These are phyloP conservation scores for Crambe crambe DNA, from an alignment of 37 sponge, comb jelly and placozoan species.

Conservation along the genomic window DNA sequence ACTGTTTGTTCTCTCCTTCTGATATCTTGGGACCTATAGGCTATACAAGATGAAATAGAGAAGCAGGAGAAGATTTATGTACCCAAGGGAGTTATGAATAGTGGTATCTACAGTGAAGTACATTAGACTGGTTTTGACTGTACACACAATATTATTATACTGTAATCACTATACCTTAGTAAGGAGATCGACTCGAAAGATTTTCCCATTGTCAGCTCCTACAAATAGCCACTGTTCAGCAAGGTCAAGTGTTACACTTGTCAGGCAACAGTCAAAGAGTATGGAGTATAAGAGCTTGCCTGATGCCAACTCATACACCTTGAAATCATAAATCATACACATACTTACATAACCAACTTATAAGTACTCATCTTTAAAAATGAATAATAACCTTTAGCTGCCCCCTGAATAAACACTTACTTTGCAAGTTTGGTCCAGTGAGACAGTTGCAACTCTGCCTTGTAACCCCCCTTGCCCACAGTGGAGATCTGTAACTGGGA, in stretches of 20 bases:
- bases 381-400: too few species aligned
- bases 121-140: background rate
- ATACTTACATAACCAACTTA: too few species aligned
- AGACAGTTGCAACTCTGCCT: conserved; percentile 66
- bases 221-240: conserved; percentile 62
- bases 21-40: background rate
- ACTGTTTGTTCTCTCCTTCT: background rate
- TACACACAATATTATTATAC: background rate
- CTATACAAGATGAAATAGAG: too few species aligned
- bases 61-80: too few species aligned
- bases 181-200: conserved; percentile 64
- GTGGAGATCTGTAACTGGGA: conserved; percentile 76
- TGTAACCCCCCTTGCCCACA: conserved; percentile 68
- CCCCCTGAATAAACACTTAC: conserved; percentile 23
- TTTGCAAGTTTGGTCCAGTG: conserved; percentile 93
- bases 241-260: conserved; percentile 56
- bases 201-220: conserved; percentile 58
- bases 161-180: conserved; percentile 33
- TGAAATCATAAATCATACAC: too few species aligned
- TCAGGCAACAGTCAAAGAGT: conserved; percentile 64
- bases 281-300: conserved; percentile 74
- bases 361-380: too few species aligned
- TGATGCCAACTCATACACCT: conserved; percentile 74
- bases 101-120: too few species aligned
- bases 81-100: too few species aligned